Base-by-base conservation (phyloP, 2,888 invertebrate species). In the Acanthopleura granulata region DNA sequence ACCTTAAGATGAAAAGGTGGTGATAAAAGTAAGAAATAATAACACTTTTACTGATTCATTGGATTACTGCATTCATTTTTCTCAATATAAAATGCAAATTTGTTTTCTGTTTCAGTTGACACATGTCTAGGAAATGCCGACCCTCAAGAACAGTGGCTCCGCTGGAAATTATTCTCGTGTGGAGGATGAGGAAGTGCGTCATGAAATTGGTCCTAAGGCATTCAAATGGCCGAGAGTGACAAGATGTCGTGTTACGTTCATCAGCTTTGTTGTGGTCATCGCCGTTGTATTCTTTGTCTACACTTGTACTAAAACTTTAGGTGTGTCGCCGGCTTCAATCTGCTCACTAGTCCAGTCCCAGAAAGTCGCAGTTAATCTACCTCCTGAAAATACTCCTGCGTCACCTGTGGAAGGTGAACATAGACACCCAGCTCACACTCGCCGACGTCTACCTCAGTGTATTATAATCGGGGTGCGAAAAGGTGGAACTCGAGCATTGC, bases 391-490 rank as follows among this genome's bases (percentile, higher is more conserved):
- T 22, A 18, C 57, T 57, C 57, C 18, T 9, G 4, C 40, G 3
- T 40, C 40, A 40, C 4, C 40, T 40, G 40, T 40, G 40, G 40
- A 40, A 40, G 9, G 40, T 40, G 22, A 57, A 57, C n/a, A 12
- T 18, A 3, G 57, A 6, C 57, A 57, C 57, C 57, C 57, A 12
- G n/a, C 76, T 25, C 83, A 84, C 74, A 82, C 82, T 27, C 80
- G 80, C 50, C 85, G 87, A 18, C 85, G 88, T 15, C 83, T 91
- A 9, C 91, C 91, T 6, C 85, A 88, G 51, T 89, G 89, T 76
- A 85, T 91, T 74, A 90, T 91, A 49, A 90, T 91, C 50, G 91
- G 91, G 1, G 91, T 88, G 0, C 85, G 90, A 9, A 91, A 91
- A 77, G 88, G 89, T 12, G 91, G 91, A 25, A 91, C 91, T 0